A percentile compares a stretch with the other conserved stretches of the same genome.
These are phyloP conservation scores for Belonocnema kinseyi DNA, from an alignment of 1,140 invertebrate species.

Conservation along the genomic window DNA sequence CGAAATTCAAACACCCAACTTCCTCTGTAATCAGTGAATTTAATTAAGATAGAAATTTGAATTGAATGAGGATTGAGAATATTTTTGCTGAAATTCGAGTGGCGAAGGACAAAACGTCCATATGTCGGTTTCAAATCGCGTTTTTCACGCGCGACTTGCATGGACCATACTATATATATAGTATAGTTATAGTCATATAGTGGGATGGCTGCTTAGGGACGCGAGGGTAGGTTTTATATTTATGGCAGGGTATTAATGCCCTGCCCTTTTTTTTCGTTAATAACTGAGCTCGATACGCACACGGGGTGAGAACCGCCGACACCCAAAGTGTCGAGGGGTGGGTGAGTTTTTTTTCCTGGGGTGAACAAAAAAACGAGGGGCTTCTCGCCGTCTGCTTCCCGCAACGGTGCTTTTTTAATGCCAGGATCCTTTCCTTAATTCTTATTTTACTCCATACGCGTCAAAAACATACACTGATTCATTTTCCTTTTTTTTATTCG, in stretches of 20 bases:
- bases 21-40: too few relatives aligned
- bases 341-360: slow-evolving; percentile 54
- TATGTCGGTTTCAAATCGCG: slow-evolving; percentile 68
- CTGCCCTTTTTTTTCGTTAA: slow-evolving; percentile 65
- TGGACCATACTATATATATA: slow-evolving; percentile 29
- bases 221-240: slow-evolving; percentile 68
- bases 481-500: too few relatives aligned
- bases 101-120: slow-evolving; percentile 48
- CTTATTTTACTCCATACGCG: slow-evolving; percentile 44
- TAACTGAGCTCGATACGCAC: slow-evolving; percentile 65
- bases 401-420: slow-evolving; percentile 32
- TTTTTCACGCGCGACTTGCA: slow-evolving; percentile 55
- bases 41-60: too few relatives aligned
- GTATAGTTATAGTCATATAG: not conserved
- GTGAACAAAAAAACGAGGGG: slow-evolving; percentile 53
- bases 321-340: slow-evolving; percentile 54
- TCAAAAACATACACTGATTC: slow-evolving; percentile 39
- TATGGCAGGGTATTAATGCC: slow-evolving; percentile 70
- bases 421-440: slow-evolving; percentile 43
- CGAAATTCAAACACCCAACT: too few relatives aligned
- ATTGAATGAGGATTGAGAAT: not conserved
- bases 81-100: not conserved
- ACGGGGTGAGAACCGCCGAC: slow-evolving; percentile 58
- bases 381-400: slow-evolving; percentile 27
- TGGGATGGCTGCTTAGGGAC: slow-evolving; percentile 41